A percentile compares a stretch with the other conserved stretches of the same genome.
These are phyloP conservation scores for Procavia capensis DNA, from an alignment of 2,113 vertebrate species.

Conservation along the genomic window DNA sequence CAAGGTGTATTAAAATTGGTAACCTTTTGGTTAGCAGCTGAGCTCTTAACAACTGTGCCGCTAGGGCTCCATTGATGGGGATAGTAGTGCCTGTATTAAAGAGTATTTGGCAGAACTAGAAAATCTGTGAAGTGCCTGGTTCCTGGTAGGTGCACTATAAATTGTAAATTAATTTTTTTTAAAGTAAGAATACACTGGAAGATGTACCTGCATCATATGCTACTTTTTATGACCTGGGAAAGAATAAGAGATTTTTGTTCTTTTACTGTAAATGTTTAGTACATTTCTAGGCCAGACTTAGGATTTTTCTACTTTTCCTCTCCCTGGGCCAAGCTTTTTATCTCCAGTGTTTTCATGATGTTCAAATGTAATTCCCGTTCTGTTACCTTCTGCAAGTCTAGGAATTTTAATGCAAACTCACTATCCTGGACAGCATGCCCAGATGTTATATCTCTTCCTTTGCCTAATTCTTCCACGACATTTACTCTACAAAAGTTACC, in stretches of 20 bases:
- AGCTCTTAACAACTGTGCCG: no score
- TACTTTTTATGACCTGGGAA: constrained; percentile 48
- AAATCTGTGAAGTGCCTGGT: not conserved
- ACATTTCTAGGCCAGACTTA: not conserved
- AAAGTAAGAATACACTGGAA: not conserved
- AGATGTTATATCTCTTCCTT: constrained; percentile 56
- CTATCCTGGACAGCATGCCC: constrained; percentile 56
- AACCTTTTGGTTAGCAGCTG: no score
- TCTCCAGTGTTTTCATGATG: not conserved
- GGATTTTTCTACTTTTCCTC: not conserved
- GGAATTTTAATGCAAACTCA: constrained; percentile 58
- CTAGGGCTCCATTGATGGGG: not conserved
- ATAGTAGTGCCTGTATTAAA: not conserved
- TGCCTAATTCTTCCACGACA: constrained; percentile 40
- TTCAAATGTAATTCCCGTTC: constrained; percentile 40
- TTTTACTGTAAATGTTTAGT: constrained; percentile 16
- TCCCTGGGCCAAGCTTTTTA: not conserved
- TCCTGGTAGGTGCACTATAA: constrained; percentile 6
- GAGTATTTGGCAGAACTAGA: constrained; percentile 3
- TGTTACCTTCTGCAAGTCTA: constrained; percentile 34
- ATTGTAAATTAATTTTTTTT: not conserved
- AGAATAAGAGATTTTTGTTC: not conserved
- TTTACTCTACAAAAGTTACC: constrained; percentile 30
- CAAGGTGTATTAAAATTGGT: no score
- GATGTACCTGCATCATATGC: not conserved